These are phyloP conservation scores for Polietes domitor DNA, from an alignment of 2,888 invertebrate species.

Conservation along the genomic window DNA sequence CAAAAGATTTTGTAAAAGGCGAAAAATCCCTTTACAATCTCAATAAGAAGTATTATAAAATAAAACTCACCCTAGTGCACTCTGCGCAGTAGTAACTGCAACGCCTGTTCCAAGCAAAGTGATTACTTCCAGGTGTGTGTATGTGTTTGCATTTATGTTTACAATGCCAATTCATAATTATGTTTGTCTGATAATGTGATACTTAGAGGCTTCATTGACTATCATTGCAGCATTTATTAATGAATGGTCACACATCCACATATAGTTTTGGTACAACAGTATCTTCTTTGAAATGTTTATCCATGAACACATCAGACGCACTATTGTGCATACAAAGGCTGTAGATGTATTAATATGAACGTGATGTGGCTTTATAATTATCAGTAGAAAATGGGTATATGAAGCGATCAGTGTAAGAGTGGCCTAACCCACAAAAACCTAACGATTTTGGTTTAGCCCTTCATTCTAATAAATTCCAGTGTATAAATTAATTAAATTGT, in stretches of 20 bases:
- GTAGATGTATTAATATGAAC: constrained; percentile 51
- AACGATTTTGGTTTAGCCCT: too few species aligned
- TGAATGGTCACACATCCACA: neutral
- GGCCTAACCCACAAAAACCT: too few species aligned
- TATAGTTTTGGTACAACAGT: neutral
- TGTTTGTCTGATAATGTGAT: neutral
- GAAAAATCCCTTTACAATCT: too few species aligned
- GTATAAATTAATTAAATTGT: too few species aligned
- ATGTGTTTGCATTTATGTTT: neutral
- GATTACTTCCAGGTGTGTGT: too few species aligned
- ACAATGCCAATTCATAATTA: neutral
- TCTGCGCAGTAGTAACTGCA: too few species aligned
- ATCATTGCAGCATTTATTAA: constrained; percentile 9
- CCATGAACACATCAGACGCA: neutral
- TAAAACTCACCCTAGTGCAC: too few species aligned
- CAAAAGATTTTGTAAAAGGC: too few species aligned
- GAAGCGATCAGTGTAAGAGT: too few species aligned
- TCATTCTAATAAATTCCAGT: too few species aligned
- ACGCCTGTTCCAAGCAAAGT: neutral
- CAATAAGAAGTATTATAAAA: too few species aligned
- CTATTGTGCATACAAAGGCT: constrained; percentile 18
- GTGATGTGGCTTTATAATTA: constrained; percentile 63
- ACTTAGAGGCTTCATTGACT: neutral
- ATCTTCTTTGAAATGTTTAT: neutral
- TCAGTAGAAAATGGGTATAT: constrained; percentile 18